Base-by-base conservation (phyloP, 2,888 invertebrate genomes). In the Macrosoma leucophasiata region DNA sequence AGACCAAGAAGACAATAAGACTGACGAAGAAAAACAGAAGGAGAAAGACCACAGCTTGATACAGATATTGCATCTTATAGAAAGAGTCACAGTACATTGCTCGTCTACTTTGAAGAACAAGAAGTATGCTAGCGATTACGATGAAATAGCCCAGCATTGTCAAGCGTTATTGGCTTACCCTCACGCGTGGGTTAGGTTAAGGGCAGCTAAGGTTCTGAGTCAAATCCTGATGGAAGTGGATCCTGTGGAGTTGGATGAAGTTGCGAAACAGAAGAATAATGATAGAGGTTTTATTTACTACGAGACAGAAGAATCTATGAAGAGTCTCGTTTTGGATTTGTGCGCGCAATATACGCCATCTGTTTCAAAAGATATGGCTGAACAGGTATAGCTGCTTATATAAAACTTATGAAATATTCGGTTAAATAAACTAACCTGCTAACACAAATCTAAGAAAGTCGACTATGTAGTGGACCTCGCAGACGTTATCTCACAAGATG, bases 151-250 rank as follows among this genome's bases (percentile, higher is more conserved):
- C 30, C 89, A 89, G 59, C 87, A 89, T 56, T 87, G 90, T 50
- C 92, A 94, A 67, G 85, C 82, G 10, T 85, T 94, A 23, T 64
- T 97, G 9, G 89, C 87, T 0, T 91, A 97, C 66, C 92, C 94
- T 8, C 96, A 97, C 62, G 87, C 90, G 17, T 96, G 96, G 96
- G 94, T 97, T 0, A 87, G 96, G 33, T 76, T 94, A 25, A 88
- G 88, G 36, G 87, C 95, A 0, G 88, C 91, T 0, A 93, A 94
- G 63, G 86, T 95, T 41, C 70, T 96, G 23, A 91, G 92, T 0
- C 86, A 89, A 26, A 84, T 96, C 29, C 74, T 97, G 33, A 79
- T 88, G 0, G 71, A 86, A 1, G 85, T 91, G 26, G 87, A 92
- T 55, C 72, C 86, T 5, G 85, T 86, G 1, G 86, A 89, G 38